Percentiles rank a stretch among this genome's conserved stretches.
phyloP scores from a whole-genome alignment of 2,888 invertebrate species.

The Ormia ochracea region DNA sequence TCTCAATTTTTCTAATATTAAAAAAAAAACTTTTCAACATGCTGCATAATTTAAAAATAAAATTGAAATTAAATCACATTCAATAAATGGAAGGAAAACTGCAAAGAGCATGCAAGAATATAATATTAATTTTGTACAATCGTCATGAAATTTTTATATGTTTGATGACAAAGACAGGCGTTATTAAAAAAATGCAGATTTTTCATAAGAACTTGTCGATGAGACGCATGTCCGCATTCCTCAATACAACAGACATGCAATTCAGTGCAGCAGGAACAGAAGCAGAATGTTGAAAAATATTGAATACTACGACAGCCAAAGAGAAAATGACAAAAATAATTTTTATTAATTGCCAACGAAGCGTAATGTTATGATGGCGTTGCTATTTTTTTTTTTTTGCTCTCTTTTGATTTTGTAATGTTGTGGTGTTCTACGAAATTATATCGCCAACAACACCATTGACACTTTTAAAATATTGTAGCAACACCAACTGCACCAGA shows the following conservation, averaged over 20 bases:
- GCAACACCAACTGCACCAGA: background rate
- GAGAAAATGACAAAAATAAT: constrained; percentile 21
- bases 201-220: constrained; percentile 37
- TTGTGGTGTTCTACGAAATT: constrained; percentile 26
- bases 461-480: constrained; percentile 42
- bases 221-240: constrained; percentile 61
- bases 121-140: constrained; percentile 17
- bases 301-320: constrained; percentile 3
- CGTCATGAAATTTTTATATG: constrained; percentile 37
- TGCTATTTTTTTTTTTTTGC: constrained; percentile 7
- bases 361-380: constrained; percentile 59
- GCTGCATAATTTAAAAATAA: constrained; percentile 23
- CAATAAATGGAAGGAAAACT: background rate
- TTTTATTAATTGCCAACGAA: constrained; percentile 61
- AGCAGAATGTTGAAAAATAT: constrained; percentile 21
- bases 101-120: background rate
- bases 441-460: constrained; percentile 42
- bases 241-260: constrained; percentile 31
- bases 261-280: constrained; percentile 14
- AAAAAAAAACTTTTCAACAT: background rate
- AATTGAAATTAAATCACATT: constrained; percentile 45
- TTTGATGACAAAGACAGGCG: constrained; percentile 45
- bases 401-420: background rate
- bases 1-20: background rate
- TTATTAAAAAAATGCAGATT: constrained; percentile 36